Evolutionary conservation across 2,888 invertebrate genomes (phyloP).

Genomic region (Ophion ventricosus): DNA sequence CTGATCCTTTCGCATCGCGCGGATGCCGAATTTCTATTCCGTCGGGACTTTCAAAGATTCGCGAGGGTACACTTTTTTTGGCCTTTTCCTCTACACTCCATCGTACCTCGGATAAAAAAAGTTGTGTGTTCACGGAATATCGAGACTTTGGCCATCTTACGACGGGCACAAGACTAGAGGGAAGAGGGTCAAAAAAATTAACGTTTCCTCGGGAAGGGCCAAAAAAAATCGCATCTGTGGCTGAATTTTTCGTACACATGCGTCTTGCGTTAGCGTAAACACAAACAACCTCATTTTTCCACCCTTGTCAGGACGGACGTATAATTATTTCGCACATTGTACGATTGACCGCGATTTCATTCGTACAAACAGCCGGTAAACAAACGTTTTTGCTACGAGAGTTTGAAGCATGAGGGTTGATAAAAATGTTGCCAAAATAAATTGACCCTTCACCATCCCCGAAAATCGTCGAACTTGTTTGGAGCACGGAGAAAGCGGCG

Average conservation of each 20-base stretch:
- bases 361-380: background rate
- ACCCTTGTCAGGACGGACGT: background rate
- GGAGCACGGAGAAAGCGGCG: background rate
- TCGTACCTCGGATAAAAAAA: conserved; percentile 30
- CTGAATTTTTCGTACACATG: background rate
- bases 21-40: conserved; percentile 65
- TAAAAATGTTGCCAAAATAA: background rate
- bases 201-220: background rate
- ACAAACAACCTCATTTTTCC: background rate
- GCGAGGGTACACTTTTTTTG: conserved; percentile 24
- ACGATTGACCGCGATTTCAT: background rate
- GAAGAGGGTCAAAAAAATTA: conserved; percentile 9
- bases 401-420: background rate
- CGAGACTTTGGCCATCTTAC: background rate
- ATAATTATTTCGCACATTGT: background rate
- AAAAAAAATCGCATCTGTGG: background rate
- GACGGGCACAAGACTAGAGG: conserved; percentile 1
- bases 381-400: background rate
- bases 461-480: background rate
- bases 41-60: conserved; percentile 54
- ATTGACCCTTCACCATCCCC: background rate
- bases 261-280: background rate
- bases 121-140: conserved; percentile 31
- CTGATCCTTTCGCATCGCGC: conserved; percentile 46
- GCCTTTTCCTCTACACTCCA: background rate